Base-by-base conservation (phyloP, 2,888 invertebrate species). In the Ochropleura leucogaster region DNA sequence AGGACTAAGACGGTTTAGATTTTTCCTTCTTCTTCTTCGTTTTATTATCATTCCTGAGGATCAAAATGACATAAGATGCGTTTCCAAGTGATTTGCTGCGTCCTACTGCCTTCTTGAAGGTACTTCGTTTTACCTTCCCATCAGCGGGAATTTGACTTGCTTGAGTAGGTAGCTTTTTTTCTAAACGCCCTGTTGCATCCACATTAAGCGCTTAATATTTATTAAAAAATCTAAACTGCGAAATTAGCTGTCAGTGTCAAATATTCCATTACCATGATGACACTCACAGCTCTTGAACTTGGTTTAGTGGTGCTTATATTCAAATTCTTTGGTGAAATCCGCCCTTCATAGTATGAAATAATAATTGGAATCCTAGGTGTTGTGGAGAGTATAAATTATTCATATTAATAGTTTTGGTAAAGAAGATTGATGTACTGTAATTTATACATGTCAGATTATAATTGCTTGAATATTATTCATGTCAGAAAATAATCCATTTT, bases 401-500 rank as follows among this genome's bases (percentile, higher is more conserved):
- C 5, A 55, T 14, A 47, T 76, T 76, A n/a, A 49, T 66, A 20
- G 12, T 40, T 77, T 47, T 3, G 18, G 46, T 42, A 12, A 63
- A 18, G 20, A 40, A 46, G 40, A 59, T 20, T 51, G 6, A 40
- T 51, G 40, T 51, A 4, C 20, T 51, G 9, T 77, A 59, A 68
- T 77, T 20, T 40, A 51, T 77, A 75, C 18, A 40, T 59, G 20
- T 1, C 20, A 14, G 14, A 63, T 70, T 63, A 42, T 79, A 46
- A 76, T 51, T 55, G 18, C 46, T 59, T 40, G 1, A 5, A 16
- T 49, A 40, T 60, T 18, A 20, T 12, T 68, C 20, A 49, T n/a
- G 57, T 42, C 46, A 30, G 20, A 79, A 20, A 47, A 30, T 40
- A 49, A 51, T 64, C 4, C 12, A 42, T 10, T 12, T 53, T 57